A percentile compares a stretch with the other conserved stretches of the same genome.
Evolutionary conservation across 1,140 invertebrate genomes (phyloP).

Genomic region (Lepidurus couesii): DNA sequence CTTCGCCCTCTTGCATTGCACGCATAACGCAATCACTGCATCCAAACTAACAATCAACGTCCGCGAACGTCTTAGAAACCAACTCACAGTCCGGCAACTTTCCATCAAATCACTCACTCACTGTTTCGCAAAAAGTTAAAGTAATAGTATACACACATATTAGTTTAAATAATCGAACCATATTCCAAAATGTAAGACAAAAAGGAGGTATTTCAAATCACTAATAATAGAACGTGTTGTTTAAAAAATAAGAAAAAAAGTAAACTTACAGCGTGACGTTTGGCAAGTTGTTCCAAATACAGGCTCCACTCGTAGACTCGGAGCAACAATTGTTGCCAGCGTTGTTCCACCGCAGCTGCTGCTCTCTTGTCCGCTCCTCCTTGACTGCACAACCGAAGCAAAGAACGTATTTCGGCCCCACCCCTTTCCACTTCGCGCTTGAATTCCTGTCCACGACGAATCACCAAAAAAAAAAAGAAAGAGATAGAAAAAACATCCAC

Average conservation of each 20-base stretch:
- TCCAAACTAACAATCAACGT: neutral
- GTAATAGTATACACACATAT: no score
- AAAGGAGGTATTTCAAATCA: no score
- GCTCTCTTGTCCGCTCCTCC: constrained; percentile 12
- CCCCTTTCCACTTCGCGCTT: constrained; percentile 3
- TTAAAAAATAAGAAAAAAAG: no score
- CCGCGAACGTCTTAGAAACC: neutral
- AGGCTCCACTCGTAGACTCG: constrained; percentile 17
- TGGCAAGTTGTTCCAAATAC: constrained; percentile 4
- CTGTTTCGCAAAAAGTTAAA: no score
- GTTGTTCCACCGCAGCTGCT: constrained; percentile 6
- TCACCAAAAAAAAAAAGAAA: neutral
- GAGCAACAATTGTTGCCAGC: constrained; percentile 18
- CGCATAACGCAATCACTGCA: neutral
- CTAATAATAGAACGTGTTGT: no score
- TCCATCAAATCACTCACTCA: no score
- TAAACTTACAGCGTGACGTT: neutral
- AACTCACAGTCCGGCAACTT: neutral
- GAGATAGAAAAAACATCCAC: neutral
- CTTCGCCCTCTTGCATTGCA: neutral
- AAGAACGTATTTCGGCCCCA: neutral
- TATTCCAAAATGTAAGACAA: no score
- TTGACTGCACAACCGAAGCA: neutral
- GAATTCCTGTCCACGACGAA: neutral
- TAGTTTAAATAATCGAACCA: no score